These are phyloP conservation scores for Urechis unicinctus DNA, from an alignment of 2,888 invertebrate species.

Conservation along the genomic window DNA sequence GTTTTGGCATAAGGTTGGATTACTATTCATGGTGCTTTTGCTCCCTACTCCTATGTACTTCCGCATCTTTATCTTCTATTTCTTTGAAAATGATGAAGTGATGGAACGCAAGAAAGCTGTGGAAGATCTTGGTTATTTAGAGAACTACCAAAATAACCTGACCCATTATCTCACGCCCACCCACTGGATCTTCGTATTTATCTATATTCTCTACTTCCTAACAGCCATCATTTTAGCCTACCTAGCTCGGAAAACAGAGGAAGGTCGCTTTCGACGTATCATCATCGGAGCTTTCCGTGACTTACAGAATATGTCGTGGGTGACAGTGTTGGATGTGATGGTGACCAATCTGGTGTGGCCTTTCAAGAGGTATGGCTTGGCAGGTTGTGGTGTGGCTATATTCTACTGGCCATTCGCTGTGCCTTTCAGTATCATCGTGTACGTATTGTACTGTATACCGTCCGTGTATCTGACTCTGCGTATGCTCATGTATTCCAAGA, in stretches of 20 bases:
- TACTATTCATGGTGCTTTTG: constrained; percentile 28
- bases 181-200: constrained; percentile 36
- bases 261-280: constrained; percentile 29
- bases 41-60: constrained; percentile 41
- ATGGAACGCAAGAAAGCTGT: constrained; percentile 22
- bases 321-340: constrained; percentile 34
- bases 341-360: constrained; percentile 38
- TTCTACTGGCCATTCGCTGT: constrained; percentile 30
- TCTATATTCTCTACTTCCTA: constrained; percentile 35
- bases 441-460: constrained; percentile 38
- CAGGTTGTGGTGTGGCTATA: constrained; percentile 33
- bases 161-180: constrained; percentile 39
- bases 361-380: constrained; percentile 37
- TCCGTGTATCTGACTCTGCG: constrained; percentile 38
- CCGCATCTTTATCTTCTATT: constrained; percentile 37
- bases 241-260: constrained; percentile 17
- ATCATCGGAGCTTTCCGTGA: constrained; percentile 35
- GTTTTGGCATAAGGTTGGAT: constrained; percentile 27
- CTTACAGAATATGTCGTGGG: constrained; percentile 35
- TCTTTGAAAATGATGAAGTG: constrained; percentile 39
- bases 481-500: constrained; percentile 32
- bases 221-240: constrained; percentile 33
- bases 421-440: constrained; percentile 30
- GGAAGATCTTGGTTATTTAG: constrained; percentile 19
- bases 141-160: constrained; percentile 30